Evolutionary conservation across 2,113 vertebrate species (phyloP), one percentile per base, ranked within the genome.

Genomic region (Isichthys henryi): DNA sequence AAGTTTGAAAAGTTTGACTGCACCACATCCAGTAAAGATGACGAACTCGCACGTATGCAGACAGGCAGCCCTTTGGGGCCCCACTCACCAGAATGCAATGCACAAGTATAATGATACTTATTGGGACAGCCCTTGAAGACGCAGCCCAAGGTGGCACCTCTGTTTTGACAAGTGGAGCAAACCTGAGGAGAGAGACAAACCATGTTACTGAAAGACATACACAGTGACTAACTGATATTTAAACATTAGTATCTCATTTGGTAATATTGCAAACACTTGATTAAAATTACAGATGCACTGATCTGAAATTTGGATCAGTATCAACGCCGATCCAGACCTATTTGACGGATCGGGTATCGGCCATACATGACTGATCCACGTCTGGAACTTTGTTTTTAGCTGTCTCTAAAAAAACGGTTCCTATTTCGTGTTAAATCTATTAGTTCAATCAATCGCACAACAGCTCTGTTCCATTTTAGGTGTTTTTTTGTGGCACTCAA

Each of bases 71-170:
- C n/a, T 15, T 27, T 6, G 11, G 3, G 56, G 35, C 11, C 31
- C 35, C 23, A 85, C 95, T 90, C 62, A 96, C 96, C 95, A 91
- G 95, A 95, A 93, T 94, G 93, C 88, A 95, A 74, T 89, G 96
- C 95, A 94, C 96, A 96, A 66, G 91, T 94, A 93, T 95, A 96
- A 95, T 96, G 96, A 93, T 95, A 96, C 74, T 95, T 96, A 92
- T 93, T 95, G 31, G 94, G 92, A 86, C 96, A 96, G 88, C 93
- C 94, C 93, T 96, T 96, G 82, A 95, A 95, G 92, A 96, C 93
- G 89, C 96, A 96, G 87, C 96, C 96, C 89, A 96, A 89, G 0
- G 94, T 94, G 0, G 96, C 95, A 2, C 96, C 96, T 0, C 89
- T 82, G 35, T 88, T n/a, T 7, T 90, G 89, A 91, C 96, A 96